A percentile compares a stretch with the other conserved stretches of the same genome.
phyloP scores from a whole-genome alignment of 2,888 invertebrate species.

The Drosophila algonquin region DNA sequence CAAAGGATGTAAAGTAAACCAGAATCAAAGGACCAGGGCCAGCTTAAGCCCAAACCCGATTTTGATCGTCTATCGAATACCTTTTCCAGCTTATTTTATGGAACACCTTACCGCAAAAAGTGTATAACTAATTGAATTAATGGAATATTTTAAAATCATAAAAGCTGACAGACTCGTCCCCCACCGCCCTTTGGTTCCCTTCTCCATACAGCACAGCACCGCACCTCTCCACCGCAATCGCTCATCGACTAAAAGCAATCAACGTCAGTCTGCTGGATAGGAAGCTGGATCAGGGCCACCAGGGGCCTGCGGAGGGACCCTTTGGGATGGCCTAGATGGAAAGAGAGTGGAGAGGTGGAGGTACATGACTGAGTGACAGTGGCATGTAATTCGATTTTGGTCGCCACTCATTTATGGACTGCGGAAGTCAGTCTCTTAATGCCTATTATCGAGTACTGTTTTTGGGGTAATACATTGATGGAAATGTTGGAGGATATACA shows the following conservation, averaged over 20 bases:
- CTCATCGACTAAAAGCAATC: constrained; percentile 69
- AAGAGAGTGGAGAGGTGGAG: background rate
- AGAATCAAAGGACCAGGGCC: no score
- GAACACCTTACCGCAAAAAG: constrained; percentile 47
- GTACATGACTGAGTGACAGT: constrained; percentile 39
- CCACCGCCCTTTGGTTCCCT: no score
- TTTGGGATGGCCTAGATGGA: background rate
- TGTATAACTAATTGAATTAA: constrained; percentile 75
- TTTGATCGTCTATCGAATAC: background rate
- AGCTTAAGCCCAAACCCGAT: no score
- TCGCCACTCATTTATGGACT: constrained; percentile 58
- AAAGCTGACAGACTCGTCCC: constrained; percentile 18
- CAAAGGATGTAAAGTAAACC: no score
- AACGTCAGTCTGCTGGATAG: constrained; percentile 53
- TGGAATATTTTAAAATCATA: constrained; percentile 64
- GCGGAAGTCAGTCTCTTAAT: constrained; percentile 26
- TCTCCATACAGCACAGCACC: background rate
- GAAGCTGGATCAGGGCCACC: background rate
- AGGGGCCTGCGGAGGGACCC: background rate
- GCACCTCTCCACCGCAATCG: constrained; percentile 14
- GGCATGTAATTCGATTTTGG: constrained; percentile 66
- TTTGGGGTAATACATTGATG: background rate
- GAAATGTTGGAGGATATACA: background rate
- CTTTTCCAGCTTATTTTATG: constrained; percentile 14
- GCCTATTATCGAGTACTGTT: constrained; percentile 26